Conservation (phyloP, 2,113 vertebrate species). For the Myotis davidii region DNA sequence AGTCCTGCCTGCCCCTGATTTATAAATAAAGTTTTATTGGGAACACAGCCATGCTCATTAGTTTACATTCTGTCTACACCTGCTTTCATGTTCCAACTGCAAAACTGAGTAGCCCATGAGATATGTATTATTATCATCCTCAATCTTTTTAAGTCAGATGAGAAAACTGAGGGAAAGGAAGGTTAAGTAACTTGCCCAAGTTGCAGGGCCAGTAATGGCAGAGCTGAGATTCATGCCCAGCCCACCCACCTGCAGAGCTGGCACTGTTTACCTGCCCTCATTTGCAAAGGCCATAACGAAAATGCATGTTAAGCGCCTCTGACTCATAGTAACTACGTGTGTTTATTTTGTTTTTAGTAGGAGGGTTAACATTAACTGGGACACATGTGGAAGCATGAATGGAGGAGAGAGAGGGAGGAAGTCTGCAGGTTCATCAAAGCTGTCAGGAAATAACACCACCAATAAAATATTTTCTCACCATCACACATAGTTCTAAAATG, state of each 20-base stretch:
- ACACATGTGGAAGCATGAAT: conserved; percentile 9
- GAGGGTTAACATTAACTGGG: conserved; percentile 21
- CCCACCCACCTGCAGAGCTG: neutral
- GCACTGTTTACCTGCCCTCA: neutral
- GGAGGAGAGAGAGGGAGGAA: neutral
- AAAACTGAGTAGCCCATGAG: neutral
- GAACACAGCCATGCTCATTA: neutral
- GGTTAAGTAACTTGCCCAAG: neutral
- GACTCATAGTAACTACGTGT: neutral
- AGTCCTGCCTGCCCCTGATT: neutral
- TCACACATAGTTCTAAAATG: neutral
- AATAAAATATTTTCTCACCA: conserved; percentile 8
- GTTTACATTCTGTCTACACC: neutral
- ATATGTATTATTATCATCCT: neutral
- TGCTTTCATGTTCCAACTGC: neutral
- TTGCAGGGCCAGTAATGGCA: neutral
- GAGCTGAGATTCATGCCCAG: neutral
- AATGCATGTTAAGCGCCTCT: neutral
- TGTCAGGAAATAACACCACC: conserved; percentile 46
- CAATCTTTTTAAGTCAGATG: neutral
- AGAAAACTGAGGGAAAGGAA: neutral
- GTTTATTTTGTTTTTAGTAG: conserved; percentile 34
- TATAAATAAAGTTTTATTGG: neutral
- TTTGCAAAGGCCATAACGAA: neutral
- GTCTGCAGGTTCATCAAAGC: neutral